phyloP scores from a whole-genome alignment of 2,113 vertebrate species.

The Alces alces region DNA sequence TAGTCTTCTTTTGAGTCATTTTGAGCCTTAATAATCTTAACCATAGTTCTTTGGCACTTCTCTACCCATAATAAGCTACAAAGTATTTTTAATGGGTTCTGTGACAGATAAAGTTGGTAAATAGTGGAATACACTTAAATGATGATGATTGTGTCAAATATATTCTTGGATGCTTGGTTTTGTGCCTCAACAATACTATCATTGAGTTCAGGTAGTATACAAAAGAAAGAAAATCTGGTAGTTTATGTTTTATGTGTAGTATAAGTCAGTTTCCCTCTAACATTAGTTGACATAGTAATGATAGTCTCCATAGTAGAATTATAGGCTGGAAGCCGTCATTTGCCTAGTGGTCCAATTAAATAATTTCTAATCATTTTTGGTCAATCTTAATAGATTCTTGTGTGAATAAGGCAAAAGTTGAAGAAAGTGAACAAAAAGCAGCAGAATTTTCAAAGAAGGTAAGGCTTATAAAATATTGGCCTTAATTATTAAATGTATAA shows the following conservation, averaged over 20 bases:
- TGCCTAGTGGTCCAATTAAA: background rate
- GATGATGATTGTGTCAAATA: background rate
- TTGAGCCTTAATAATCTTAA: conserved; percentile 9
- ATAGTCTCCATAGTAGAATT: background rate
- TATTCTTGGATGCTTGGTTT: background rate
- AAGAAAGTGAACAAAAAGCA: conserved; percentile 96
- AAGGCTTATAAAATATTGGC: conserved; percentile 69
- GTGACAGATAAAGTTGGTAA: background rate
- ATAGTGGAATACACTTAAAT: background rate
- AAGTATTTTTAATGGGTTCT: background rate
- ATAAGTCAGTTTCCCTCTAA: background rate
- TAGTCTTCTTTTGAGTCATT: background rate
- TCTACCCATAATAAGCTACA: background rate
- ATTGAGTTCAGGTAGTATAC: background rate
- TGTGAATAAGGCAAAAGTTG: conserved; percentile 96
- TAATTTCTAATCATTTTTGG: conserved; percentile 41
- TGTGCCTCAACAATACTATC: background rate
- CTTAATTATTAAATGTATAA: background rate
- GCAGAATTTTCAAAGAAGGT: conserved; percentile 97
- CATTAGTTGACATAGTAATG: background rate
- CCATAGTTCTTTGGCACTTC: background rate
- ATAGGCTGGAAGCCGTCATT: background rate
- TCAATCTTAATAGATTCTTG: conserved; percentile 86
- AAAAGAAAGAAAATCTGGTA: background rate
- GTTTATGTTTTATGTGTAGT: background rate